Evolutionary conservation across 1,140 invertebrate species (phyloP).

Genomic region (Scylla paramamosain): DNA sequence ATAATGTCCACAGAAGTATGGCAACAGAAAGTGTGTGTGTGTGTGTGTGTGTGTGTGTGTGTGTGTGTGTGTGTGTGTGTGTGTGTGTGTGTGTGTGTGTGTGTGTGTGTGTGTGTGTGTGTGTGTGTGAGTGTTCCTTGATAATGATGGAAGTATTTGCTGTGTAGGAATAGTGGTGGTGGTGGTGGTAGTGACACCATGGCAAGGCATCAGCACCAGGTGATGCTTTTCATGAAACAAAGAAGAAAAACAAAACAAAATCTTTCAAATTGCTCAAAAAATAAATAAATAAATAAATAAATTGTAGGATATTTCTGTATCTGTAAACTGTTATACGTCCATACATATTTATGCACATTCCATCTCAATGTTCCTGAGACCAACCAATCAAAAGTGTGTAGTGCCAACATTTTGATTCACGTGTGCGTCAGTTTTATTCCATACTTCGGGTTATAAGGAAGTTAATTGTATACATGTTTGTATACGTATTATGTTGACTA

Average conservation of each 20-base stretch:
- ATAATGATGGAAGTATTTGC: too few species aligned
- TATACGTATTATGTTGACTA: too few species aligned
- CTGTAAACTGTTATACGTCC: background rate
- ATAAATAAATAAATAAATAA: too few species aligned
- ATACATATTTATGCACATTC: constrained; percentile 24
- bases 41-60: too few species aligned
- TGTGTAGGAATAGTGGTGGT: background rate
- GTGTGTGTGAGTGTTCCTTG: background rate
- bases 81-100: background rate
- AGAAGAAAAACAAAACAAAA: background rate
- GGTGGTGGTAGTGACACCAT: background rate
- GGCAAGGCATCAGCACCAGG: background rate
- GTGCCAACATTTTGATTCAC: background rate
- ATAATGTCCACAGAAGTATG: too few species aligned
- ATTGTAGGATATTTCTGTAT: background rate
- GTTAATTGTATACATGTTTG: background rate
- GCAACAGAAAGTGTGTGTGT: too few species aligned
- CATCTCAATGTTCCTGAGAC: background rate
- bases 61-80: background rate
- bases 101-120: too few species aligned
- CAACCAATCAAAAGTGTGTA: background rate
- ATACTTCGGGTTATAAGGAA: background rate
- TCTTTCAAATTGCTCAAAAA: background rate
- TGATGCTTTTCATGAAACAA: background rate
- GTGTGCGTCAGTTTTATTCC: background rate